These are phyloP conservation scores for Sebastes fasciatus DNA, from an alignment of 2,113 vertebrate genomes.

Conservation along the genomic window DNA sequence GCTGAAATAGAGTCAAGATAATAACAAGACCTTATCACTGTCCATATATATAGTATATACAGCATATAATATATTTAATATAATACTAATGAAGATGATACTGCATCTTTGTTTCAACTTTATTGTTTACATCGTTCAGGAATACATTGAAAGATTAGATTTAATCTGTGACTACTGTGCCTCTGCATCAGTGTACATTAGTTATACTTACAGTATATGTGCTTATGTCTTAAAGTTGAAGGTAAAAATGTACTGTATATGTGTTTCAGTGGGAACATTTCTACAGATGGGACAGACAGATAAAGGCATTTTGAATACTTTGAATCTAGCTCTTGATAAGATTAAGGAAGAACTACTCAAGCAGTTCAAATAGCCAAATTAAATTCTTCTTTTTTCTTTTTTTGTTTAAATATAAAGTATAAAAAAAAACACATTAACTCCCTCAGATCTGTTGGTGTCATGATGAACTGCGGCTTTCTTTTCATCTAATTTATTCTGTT, in stretches of 20 bases:
- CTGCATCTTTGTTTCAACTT: not conserved
- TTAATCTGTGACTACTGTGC: not conserved
- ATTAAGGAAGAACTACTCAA: slow-evolving; percentile 14
- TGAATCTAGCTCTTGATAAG: not conserved
- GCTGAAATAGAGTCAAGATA: not conserved
- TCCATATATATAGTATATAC: not conserved
- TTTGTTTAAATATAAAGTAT: slow-evolving; percentile 7
- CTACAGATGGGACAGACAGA: not conserved
- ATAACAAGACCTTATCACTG: not conserved
- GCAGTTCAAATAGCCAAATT: slow-evolving; percentile 42
- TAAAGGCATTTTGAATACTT: not conserved
- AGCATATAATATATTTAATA: too few relatives aligned
- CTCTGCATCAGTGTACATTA: not conserved
- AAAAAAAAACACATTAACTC: slow-evolving; percentile 12
- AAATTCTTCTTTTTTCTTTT: slow-evolving; percentile 11
- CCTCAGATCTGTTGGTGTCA: slow-evolving; percentile 46
- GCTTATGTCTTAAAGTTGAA: not conserved
- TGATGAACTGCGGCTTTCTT: slow-evolving; percentile 62
- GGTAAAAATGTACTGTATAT: not conserved
- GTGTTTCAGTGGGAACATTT: not conserved
- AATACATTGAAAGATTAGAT: not conserved
- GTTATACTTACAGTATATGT: not conserved
- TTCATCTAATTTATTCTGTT: slow-evolving; percentile 64
- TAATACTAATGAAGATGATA: not conserved
- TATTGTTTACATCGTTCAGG: not conserved